A percentile compares a stretch with the other conserved stretches of the same genome.
Conservation (phyloP, 1,140 invertebrate genomes). For the Hydropsyche tenuis region DNA sequence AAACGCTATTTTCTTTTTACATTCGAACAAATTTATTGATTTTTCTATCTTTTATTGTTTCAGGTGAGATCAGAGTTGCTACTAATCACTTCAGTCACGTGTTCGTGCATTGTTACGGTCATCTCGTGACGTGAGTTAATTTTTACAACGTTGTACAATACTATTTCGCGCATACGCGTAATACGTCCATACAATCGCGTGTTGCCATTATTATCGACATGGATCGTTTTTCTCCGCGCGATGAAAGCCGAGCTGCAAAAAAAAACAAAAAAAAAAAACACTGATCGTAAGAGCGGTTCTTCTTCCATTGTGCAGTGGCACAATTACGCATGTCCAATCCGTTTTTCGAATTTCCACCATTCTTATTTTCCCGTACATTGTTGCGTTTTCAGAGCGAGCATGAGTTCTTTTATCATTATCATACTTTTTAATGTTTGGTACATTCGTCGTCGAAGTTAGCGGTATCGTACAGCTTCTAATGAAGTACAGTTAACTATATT, state of each 20-base stretch:
- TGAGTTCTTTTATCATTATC: too few species aligned
- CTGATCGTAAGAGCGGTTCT: neutral
- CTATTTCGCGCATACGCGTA: neutral
- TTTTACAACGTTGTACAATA: neutral
- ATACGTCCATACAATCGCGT: too few species aligned
- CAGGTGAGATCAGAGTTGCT: too few species aligned
- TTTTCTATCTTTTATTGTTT: too few species aligned
- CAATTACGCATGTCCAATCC: neutral
- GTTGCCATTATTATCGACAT: neutral
- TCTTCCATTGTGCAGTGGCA: neutral
- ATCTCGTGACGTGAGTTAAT: neutral
- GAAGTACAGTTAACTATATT: slow-evolving; percentile 13
- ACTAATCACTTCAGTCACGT: neutral
- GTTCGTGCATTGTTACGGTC: neutral
- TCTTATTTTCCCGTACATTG: too few species aligned
- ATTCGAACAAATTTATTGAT: too few species aligned
- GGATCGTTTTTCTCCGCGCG: neutral
- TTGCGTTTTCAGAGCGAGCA: too few species aligned
- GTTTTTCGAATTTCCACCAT: too few species aligned
- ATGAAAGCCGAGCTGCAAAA: neutral
- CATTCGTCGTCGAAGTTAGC: neutral
- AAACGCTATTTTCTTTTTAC: neutral
- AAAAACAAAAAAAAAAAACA: neutral
- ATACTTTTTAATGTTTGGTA: too few species aligned
- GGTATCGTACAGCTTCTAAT: slow-evolving; percentile 2